Base-by-base conservation (phyloP, 2,888 invertebrate species). In the Dyspetes luteomarginatus region DNA sequence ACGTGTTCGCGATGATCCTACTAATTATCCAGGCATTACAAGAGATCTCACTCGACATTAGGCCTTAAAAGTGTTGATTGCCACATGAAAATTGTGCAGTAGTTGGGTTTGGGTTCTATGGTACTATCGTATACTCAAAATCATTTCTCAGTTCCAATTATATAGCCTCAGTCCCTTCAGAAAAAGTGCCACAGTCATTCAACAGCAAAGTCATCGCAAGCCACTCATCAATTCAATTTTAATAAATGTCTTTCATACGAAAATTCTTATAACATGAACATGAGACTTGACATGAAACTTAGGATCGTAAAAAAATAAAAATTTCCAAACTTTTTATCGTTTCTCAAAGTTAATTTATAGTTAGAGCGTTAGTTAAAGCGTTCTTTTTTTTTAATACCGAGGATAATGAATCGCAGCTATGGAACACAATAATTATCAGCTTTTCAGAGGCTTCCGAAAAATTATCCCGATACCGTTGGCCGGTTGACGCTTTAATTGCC, bases 21-120 rank as follows among this genome's bases (percentile, higher is more conserved):
- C 86, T 86, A 87, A 88, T 88, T 88, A 87, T 86, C 86, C 81
- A 82, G 79, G 83, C 81, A 87, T 87, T 88, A 88, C 88, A 86
- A 85, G 86, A 82, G 86, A 88, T 87, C 86, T 83, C 85, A 71
- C 67, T 79, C 68, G 76, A 78, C 82, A 79, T 24, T 77, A 65
- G 52, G 60, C 36, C 71, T 48, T 52, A 81, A 82, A 81, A 81
- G 83, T 78, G 81, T 83, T 78, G 75, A 83, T 83, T 71, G 68
- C 68, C 41, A 65, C 64, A 67, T 68, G 62, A 68, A 76, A 76
- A 73, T 55, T 64, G 68, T 62, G 28, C 15, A 82, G 75, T 65
- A 78, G 76, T 82, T 65, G 73, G 58, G 30, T 71, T 78, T 72
- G 28, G 26, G 36, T 64, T 71, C 56, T 26, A 60, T 30, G 65